A percentile compares a stretch with the other conserved stretches of the same genome.
phyloP scores from a whole-genome alignment of 1,140 invertebrate species.

The Gryllus bimaculatus region DNA sequence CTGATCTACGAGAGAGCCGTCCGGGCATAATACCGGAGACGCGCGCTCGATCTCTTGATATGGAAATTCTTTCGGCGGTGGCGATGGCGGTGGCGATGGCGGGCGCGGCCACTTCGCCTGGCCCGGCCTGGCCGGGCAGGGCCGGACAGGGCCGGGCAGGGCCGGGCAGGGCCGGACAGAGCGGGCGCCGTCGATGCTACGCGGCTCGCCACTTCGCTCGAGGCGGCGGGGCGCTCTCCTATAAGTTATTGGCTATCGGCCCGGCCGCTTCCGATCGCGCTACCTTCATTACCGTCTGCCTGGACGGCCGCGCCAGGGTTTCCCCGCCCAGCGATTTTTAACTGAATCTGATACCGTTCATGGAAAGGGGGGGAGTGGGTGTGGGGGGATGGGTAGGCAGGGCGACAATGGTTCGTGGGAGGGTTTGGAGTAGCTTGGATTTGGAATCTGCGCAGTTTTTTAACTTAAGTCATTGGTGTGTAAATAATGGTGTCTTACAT shows the following conservation, averaged over 20 bases:
- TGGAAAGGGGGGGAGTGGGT: not conserved
- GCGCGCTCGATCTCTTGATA: not conserved
- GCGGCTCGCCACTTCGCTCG: not conserved
- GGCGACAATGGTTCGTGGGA: no score
- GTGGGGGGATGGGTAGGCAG: no score
- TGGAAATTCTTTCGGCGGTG: not conserved
- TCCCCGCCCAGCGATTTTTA: slow-evolving; percentile 2
- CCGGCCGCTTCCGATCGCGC: not conserved
- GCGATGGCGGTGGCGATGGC: not conserved
- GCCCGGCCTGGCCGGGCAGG: no score
- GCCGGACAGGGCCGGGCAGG: no score
- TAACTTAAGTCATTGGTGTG: no score
- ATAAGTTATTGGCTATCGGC: slow-evolving; percentile 4
- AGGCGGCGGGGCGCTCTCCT: not conserved
- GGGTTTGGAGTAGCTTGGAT: no score
- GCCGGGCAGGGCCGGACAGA: no score
- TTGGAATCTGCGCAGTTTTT: no score
- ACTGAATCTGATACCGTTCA: slow-evolving; percentile 1
- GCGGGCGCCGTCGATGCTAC: no score
- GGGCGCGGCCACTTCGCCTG: no score
- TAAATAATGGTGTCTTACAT: no score
- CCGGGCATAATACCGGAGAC: not conserved
- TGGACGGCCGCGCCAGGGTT: not conserved
- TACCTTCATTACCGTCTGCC: not conserved
- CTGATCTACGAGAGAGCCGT: not conserved